A percentile compares a stretch with the other conserved stretches of the same genome.
Conservation (phyloP, 2,888 invertebrate genomes). For the Branchipolynoe longqiensis region DNA sequence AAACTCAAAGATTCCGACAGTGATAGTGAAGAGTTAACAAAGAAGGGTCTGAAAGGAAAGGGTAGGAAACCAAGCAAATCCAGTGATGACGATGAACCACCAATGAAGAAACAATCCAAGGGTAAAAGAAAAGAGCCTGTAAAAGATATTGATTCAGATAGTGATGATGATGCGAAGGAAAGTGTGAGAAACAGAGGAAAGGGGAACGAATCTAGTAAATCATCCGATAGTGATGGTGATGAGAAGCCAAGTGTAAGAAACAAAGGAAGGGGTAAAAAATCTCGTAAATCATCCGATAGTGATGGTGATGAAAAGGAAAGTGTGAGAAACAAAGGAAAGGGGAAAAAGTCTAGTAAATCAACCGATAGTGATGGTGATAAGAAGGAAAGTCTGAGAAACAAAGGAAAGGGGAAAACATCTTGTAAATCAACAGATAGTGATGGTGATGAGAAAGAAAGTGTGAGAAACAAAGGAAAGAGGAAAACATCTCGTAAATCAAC, state of each 20-base stretch:
- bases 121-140: conserved; percentile 29
- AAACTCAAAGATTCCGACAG: conserved; percentile 5
- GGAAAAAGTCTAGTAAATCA: neutral
- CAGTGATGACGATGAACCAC: conserved; percentile 50
- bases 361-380: too few species aligned
- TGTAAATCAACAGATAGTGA: too few species aligned
- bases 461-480: too few species aligned
- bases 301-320: too few species aligned
- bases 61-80: neutral
- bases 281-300: too few species aligned
- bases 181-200: neutral
- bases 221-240: too few species aligned
- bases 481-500: too few species aligned
- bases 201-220: too few species aligned
- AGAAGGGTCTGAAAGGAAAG: conserved; percentile 45
- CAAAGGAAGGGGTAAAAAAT: too few species aligned
- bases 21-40: conserved; percentile 12
- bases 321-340: too few species aligned
- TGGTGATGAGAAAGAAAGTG: too few species aligned
- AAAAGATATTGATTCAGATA: conserved; percentile 3
- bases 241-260: too few species aligned
- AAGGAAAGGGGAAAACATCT: neutral
- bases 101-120: neutral
- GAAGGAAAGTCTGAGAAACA: neutral
- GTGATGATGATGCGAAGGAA: neutral